Percentiles rank a stretch among this genome's conserved stretches.
phyloP scores from a whole-genome alignment of 2,797 vertebrate genomes.

The Microcaecilia unicolor region DNA sequence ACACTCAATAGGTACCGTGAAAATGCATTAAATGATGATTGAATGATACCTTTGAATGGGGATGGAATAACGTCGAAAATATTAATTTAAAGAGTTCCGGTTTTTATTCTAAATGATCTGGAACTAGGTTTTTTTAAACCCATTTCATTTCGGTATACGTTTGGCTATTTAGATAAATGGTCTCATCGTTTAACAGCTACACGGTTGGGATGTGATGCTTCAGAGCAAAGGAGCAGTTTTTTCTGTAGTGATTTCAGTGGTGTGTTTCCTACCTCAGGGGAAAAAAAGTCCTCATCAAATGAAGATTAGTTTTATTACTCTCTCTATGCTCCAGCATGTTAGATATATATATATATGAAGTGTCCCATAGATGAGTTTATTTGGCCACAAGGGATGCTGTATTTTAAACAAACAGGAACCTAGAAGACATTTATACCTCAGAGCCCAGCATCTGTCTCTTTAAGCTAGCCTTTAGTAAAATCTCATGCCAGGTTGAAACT shows the following conservation, averaged over 20 bases:
- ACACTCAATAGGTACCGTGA: conserved; percentile 19
- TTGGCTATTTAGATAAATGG: conserved; percentile 11
- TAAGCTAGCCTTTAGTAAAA: conserved; percentile 64
- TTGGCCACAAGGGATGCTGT: too few species aligned
- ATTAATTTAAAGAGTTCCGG: too few species aligned
- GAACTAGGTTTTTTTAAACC: too few species aligned
- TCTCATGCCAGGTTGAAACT: conserved; percentile 53
- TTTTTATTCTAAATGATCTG: too few species aligned
- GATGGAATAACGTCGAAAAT: too few species aligned
- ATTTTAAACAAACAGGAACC: too few species aligned
- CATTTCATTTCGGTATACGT: too few species aligned
- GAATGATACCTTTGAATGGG: not conserved
- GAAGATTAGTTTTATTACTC: too few species aligned
- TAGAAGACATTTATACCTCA: too few species aligned
- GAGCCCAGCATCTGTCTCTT: conserved; percentile 32
- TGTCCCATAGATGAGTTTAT: too few species aligned
- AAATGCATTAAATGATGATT: not conserved
- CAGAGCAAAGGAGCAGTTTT: not conserved
- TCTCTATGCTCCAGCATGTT: too few species aligned
- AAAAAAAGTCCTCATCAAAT: fast-evolving
- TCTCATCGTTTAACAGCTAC: conserved; percentile 4
- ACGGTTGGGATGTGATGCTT: not conserved
- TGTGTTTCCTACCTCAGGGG: not conserved
- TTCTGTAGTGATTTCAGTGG: not conserved
- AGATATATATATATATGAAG: fast-evolving